Evolutionary conservation across 2,797 vertebrate genomes (phyloP).

Genomic region (Amblyopsis hoosieri): DNA sequence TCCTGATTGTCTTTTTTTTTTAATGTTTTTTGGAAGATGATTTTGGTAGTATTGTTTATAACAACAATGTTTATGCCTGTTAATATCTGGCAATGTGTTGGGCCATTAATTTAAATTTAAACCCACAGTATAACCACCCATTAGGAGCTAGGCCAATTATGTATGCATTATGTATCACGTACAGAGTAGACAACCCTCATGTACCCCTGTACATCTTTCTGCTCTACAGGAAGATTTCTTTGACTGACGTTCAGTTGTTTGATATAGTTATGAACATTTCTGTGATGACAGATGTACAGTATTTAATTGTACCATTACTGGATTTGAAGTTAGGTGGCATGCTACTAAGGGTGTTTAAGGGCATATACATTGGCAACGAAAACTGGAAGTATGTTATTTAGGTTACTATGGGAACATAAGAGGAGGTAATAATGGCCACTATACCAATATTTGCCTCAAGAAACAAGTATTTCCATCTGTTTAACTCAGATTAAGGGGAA

Average conservation of each 20-base stretch:
- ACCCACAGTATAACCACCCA: conserved; percentile 40
- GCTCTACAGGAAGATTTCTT: conserved; percentile 72
- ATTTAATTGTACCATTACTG: conserved; percentile 65
- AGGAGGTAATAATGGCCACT: conserved; percentile 22
- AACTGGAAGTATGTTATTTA: conserved; percentile 36
- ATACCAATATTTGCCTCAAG: background rate
- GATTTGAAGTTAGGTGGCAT: conserved; percentile 66
- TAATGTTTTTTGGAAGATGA: conserved; percentile 53
- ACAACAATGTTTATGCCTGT: conserved; percentile 54
- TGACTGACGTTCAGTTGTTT: conserved; percentile 83
- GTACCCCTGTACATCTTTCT: conserved; percentile 59
- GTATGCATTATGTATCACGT: conserved; percentile 61
- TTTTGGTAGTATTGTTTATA: conserved; percentile 31
- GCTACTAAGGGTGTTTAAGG: conserved; percentile 52
- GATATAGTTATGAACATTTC: conserved; percentile 78
- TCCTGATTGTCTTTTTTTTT: conserved; percentile 34
- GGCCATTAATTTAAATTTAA: conserved; percentile 58
- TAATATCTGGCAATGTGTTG: conserved; percentile 52
- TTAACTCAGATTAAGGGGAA: conserved; percentile 30
- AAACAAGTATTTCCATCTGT: background rate
- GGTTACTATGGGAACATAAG: conserved; percentile 30
- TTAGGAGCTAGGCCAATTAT: conserved; percentile 27
- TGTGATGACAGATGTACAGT: conserved; percentile 76
- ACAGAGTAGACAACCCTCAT: conserved; percentile 58
- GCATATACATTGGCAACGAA: conserved; percentile 57